These are phyloP conservation scores for Notodonta ziczac DNA, from an alignment of 2,888 invertebrate species.

Conservation along the genomic window DNA sequence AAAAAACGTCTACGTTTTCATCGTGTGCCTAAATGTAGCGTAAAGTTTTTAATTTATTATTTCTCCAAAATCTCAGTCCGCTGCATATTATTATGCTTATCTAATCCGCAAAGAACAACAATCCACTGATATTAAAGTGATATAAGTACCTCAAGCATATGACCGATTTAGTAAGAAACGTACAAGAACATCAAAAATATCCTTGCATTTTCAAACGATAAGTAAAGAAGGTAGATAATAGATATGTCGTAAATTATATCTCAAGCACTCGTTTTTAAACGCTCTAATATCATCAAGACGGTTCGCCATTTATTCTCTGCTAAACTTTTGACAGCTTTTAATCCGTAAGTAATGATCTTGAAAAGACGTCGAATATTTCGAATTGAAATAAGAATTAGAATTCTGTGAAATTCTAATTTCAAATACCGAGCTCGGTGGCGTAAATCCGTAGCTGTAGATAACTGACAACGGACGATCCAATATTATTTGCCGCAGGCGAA, in stretches of 20 bases:
- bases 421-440: conserved; percentile 17
- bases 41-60: too few species aligned
- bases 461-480: conserved; percentile 18
- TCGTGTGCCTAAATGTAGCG: too few species aligned
- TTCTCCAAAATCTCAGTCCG: too few species aligned
- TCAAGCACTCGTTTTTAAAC: conserved; percentile 2
- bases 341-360: conserved; percentile 36
- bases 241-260: conserved; percentile 14
- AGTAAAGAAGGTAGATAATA: conserved; percentile 14
- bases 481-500: conserved; percentile 25
- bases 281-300: conserved; percentile 32
- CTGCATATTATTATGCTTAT: too few species aligned
- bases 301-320: conserved; percentile 20
- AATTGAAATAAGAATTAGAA: conserved; percentile 27
- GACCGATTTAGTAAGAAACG: too few species aligned
- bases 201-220: conserved; percentile 1
- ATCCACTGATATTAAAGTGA: too few species aligned
- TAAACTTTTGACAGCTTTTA: conserved; percentile 30
- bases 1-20: too few species aligned
- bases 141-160: background rate
- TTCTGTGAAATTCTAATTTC: conserved; percentile 34
- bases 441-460: conserved; percentile 17
- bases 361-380: conserved; percentile 24
- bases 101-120: too few species aligned
- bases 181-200: background rate